Conservation (phyloP, 2,888 invertebrate species). For the Watsonalla binaria region DNA sequence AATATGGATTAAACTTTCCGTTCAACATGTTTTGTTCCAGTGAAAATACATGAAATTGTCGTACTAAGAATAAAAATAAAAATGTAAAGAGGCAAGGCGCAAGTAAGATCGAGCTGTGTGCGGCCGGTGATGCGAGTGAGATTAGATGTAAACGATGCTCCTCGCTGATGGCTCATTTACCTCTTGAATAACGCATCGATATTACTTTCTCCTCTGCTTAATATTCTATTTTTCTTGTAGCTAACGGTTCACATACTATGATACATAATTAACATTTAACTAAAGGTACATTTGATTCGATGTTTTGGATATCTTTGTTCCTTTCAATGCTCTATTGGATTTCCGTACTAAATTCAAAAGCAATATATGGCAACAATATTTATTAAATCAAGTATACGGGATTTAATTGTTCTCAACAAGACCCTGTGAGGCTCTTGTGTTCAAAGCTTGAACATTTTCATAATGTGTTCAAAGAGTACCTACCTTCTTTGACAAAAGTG, state of each 20-base stretch:
- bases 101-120: conserved; percentile 40
- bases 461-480: conserved; percentile 7
- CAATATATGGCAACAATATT: neutral
- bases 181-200: conserved; percentile 69
- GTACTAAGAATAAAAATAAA: neutral
- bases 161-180: conserved; percentile 72
- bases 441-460: neutral
- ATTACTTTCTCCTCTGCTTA: conserved; percentile 42
- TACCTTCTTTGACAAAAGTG: conserved; percentile 10
- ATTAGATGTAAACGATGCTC: conserved; percentile 73
- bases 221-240: conserved; percentile 3
- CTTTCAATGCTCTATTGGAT: too few relatives aligned
- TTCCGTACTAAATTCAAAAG: conserved; percentile 5
- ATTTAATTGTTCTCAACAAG: neutral
- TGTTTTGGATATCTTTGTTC: too few relatives aligned
- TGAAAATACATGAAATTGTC: neutral
- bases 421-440: neutral
- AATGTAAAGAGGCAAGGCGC: conserved; percentile 20
- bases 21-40: neutral
- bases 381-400: neutral
- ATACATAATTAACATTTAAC: too few relatives aligned
- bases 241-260: too few relatives aligned
- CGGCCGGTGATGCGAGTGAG: conserved; percentile 52
- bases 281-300: too few relatives aligned
- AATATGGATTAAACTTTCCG: too few relatives aligned